Base-by-base conservation (phyloP, 53 echinoderm and acorn worm genomes). In the Paracentrotus lividus region DNA sequence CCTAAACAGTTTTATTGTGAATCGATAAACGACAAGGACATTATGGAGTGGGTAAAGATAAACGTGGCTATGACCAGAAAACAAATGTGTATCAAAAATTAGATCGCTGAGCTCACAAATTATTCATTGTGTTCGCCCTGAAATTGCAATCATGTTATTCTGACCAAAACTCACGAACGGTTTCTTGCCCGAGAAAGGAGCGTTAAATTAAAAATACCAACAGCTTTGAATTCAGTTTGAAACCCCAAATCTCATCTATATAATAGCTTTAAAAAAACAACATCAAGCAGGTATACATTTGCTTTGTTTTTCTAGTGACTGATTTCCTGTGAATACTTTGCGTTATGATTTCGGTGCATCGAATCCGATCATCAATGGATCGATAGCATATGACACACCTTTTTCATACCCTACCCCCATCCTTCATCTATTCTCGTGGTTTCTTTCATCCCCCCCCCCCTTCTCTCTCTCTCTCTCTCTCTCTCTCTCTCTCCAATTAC, bases 111-210 rank as follows among this genome's bases (percentile, higher is more conserved):
- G n/a, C n/a, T n/a, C n/a, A n/a, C n/a, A n/a, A n/a, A n/a, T n/a
- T n/a, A n/a, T n/a, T 18, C 54, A 54, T 5, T 18, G 38, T 69
- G 72, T 69, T 72, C 34, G 36, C 0, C 5, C 0, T 4, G 18
- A 24, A 38, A 38, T 72, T 72, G 72, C 40, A 72, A 36, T 72
- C 40, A 16, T 72, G 72, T 40, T 16, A 38, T 72, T 72, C 72
- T 72, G 20, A 72, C 36, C 72, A 72, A 40, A 72, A 72, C 21
- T 72, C 72, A 40, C 36, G 40, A 72, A 72, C 72, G 40, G 72
- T 40, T 72, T 9, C 8, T 72, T 72, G 36, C 72, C 72, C 32
- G 67, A 31, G 33, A 32, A 8, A 33, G 67, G 16, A 67, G 33
- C n/a, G 72, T 72, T 18, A 69, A 31, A 64, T 64, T 64, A 29